Evolutionary conservation across 1,140 invertebrate species (phyloP), one percentile per base, ranked within the genome.

Genomic region (Drosophila nannoptera): DNA sequence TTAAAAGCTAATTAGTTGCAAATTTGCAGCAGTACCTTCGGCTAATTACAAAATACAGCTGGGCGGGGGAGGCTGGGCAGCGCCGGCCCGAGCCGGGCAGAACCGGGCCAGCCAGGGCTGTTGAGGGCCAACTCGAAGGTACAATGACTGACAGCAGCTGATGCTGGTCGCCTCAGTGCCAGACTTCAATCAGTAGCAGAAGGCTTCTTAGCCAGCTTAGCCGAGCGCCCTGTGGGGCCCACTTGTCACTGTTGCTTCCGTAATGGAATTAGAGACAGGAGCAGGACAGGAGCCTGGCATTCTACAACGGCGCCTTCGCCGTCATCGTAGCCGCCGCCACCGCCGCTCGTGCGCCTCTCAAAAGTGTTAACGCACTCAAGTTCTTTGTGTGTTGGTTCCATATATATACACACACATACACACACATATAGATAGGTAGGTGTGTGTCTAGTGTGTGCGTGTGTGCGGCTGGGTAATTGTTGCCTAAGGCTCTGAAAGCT

Each of bases 241-340:
- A 84, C 80, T 84, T 84, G 80, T 84, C 80, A 86, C 80, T 84
- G 81, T 86, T 86, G 80, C 80, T 86, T 84, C 80, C 80, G 81
- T 84, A 84, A 84, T 86, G 73, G 80, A 86, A 84, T 84, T 84
- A 84, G 73, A 75, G 69, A 55, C 48, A 52, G 69, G 33, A 31
- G 46, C 35, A 61, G 29, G 4, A 36, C 35, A 38, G 38, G 7
- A 46, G 35, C 43, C 50, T 53, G 50, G 40, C 22, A 22, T 32
- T 52, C 53, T 40, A 70, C 75, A 69, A 9, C n/a, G 55, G 22
- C 22, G 22, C 22, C 22, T 22, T 22, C 22, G 22, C 3, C 22
- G 22, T 3, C 22, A 22, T 22, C 22, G 22, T 22, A 2, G 22
- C 22, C 22, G 22, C 22, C 22, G 22, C 3, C 22, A 1, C 16